phyloP scores from a whole-genome alignment of 2,797 vertebrate species.

The Okamejei kenojei region DNA sequence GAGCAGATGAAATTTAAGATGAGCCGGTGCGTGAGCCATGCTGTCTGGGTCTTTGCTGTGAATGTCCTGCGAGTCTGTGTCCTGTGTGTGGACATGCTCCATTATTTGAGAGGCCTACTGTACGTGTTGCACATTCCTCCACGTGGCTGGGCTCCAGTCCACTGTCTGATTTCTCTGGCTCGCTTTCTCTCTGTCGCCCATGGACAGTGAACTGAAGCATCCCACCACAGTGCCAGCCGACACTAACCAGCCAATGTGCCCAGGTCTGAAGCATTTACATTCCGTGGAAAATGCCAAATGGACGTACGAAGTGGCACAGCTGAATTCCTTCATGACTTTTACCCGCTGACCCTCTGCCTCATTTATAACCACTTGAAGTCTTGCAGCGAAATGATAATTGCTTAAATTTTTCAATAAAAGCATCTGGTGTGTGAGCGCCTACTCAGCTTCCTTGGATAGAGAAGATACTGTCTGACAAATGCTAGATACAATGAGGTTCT shows the following conservation, averaged over 20 bases:
- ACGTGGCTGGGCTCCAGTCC: background rate
- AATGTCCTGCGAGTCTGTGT: background rate
- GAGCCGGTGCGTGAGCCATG: too few species aligned
- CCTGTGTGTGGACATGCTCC: background rate
- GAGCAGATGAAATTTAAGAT: too few species aligned
- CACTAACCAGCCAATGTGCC: background rate
- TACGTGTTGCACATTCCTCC: too few species aligned
- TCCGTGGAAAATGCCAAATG: background rate
- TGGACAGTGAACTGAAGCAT: background rate
- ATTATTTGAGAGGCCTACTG: background rate
- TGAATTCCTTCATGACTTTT: constrained; percentile 29
- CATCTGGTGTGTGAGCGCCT: constrained; percentile 25
- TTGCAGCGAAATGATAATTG: constrained; percentile 30
- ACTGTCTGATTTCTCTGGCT: background rate
- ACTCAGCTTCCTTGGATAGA: constrained; percentile 25
- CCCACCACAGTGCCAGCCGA: background rate
- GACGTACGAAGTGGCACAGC: background rate
- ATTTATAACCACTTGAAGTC: constrained; percentile 32
- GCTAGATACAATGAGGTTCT: constrained; percentile 26
- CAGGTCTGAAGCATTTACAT: background rate
- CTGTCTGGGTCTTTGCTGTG: too few species aligned
- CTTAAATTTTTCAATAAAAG: constrained; percentile 32
- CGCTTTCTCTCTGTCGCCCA: background rate
- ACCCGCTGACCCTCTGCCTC: constrained; percentile 14
- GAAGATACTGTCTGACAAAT: constrained; percentile 38